Conservation (phyloP, 2,113 vertebrate genomes). For the Ifrita kowaldi region DNA sequence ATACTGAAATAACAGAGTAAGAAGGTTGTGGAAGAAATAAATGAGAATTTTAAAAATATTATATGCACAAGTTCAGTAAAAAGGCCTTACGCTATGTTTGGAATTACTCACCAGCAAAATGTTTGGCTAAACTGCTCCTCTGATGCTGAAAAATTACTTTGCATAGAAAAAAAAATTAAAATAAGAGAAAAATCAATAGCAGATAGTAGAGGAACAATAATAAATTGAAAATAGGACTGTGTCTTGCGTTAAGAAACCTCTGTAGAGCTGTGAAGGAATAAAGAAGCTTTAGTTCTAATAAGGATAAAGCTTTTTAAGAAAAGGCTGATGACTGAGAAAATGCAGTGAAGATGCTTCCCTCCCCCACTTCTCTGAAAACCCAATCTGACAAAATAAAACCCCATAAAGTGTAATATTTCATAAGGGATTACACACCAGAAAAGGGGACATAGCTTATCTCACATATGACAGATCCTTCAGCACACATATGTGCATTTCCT, state of each 20-base stretch:
- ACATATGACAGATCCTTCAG: not conserved
- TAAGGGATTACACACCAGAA: not conserved
- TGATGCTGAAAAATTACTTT: not conserved
- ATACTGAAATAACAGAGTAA: not conserved
- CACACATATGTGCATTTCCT: not conserved
- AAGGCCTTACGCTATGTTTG: not conserved
- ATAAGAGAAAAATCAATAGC: not conserved
- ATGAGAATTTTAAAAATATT: not conserved
- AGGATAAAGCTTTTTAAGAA: not conserved
- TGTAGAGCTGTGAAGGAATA: not conserved
- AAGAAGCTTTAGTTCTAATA: constrained; percentile 23
- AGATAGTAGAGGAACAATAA: not conserved
- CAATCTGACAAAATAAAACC: not conserved
- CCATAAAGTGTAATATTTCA: not conserved
- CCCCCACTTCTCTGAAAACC: not conserved
- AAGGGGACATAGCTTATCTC: not conserved
- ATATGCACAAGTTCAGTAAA: not conserved
- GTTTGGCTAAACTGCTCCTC: not conserved
- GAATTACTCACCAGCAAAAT: not conserved
- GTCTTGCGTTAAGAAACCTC: not conserved
- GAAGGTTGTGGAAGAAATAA: not conserved
- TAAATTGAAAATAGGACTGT: not conserved
- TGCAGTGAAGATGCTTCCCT: not conserved
- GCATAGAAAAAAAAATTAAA: not conserved
- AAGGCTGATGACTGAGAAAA: not conserved